These are phyloP conservation scores for Pogonus chalceus DNA, from an alignment of 1,140 invertebrate species.

Conservation along the genomic window DNA sequence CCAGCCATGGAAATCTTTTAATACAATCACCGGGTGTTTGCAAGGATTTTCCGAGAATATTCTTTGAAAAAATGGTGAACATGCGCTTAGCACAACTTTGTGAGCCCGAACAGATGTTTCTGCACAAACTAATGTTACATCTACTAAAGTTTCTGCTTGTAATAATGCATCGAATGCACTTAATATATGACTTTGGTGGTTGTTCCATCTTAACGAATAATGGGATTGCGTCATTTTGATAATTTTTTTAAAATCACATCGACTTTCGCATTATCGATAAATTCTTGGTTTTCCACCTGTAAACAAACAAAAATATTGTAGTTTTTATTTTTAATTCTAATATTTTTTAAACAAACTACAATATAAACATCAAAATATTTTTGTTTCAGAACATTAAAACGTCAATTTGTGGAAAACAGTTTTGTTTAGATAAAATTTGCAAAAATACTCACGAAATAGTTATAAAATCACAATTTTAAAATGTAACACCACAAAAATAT, in stretches of 20 bases:
- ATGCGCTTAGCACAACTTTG: slow-evolving; percentile 82
- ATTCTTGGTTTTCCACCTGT: background rate
- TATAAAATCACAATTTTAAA: no score
- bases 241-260: background rate
- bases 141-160: slow-evolving; percentile 73
- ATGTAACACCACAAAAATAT: no score
- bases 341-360: background rate
- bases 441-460: no score
- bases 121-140: slow-evolving; percentile 80
- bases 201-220: slow-evolving; percentile 86
- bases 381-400: no score
- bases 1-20: slow-evolving; percentile 78
- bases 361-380: background rate
- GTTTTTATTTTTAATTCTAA: no score
- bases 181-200: slow-evolving; percentile 78
- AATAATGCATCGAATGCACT: slow-evolving; percentile 75
- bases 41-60: slow-evolving; percentile 87
- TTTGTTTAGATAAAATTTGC: no score
- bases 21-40: slow-evolving; percentile 83
- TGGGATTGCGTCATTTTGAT: slow-evolving; percentile 56
- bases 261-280: background rate
- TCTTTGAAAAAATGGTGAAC: slow-evolving; percentile 80
- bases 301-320: background rate
- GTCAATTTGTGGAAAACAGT: no score
- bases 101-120: slow-evolving; percentile 73